Evolutionary conservation across 2,797 vertebrate genomes (phyloP).

Genomic region (Hydrophis major): DNA sequence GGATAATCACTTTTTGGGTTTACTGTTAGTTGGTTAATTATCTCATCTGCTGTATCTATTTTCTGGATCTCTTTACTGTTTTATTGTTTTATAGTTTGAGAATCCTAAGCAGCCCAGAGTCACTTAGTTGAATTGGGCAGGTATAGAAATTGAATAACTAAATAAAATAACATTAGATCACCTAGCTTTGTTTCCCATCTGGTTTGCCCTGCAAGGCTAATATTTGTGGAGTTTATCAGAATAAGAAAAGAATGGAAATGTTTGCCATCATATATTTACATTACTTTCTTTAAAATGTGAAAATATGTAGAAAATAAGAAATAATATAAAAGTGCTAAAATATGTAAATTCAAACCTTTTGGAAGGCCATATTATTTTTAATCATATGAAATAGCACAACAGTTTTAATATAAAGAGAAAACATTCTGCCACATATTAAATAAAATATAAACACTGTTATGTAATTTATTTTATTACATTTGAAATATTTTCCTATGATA

Average conservation of each 20-base stretch:
- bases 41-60: not conserved
- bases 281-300: not conserved
- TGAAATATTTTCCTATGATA: not conserved
- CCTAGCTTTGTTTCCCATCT: not conserved
- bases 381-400: not conserved
- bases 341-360: conserved; percentile 5
- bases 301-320: not conserved
- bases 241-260: not conserved
- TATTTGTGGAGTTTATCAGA: not conserved
- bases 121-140: not conserved
- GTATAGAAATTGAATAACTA: not conserved
- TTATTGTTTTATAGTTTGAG: not conserved
- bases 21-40: not conserved
- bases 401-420: not conserved
- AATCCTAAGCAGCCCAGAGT: not conserved
- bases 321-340: not conserved
- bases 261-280: not conserved
- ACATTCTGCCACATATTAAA: not conserved
- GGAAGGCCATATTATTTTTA: conserved; percentile 8
- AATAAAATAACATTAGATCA: not conserved
- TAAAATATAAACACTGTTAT: not conserved
- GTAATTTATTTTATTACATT: not conserved
- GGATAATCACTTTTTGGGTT: not conserved
- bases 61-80: not conserved
- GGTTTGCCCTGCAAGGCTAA: not conserved